Percentiles rank a stretch among this genome's conserved stretches.
Evolutionary conservation across 2,797 vertebrate species (phyloP).

Genomic region (Alectoris magna): DNA sequence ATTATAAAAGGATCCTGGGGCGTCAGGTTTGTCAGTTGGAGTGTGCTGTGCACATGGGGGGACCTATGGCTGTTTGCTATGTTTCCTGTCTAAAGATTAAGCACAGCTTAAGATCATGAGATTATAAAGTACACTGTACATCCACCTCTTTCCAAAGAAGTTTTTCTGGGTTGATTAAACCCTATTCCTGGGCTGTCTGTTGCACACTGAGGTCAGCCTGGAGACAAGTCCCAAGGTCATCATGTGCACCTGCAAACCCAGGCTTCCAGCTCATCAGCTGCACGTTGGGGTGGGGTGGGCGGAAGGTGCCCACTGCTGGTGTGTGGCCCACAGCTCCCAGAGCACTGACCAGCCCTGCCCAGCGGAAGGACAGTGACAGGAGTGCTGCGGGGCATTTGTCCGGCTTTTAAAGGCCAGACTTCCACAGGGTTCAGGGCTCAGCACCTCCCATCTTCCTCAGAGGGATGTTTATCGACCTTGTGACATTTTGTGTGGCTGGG

Average conservation of each 20-base stretch:
- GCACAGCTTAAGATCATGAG: background rate
- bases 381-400: background rate
- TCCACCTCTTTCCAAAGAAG: background rate
- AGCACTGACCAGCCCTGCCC: background rate
- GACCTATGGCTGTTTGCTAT: background rate
- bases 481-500: background rate
- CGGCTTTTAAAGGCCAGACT: background rate
- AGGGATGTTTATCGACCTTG: background rate
- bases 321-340: background rate
- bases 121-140: background rate
- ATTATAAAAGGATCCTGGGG: slow-evolving; percentile 55
- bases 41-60: background rate
- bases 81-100: background rate
- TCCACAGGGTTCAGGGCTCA: background rate
- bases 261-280: background rate
- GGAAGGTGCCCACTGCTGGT: background rate
- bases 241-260: background rate
- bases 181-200: background rate
- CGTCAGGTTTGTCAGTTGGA: slow-evolving; percentile 32
- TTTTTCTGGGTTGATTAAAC: background rate
- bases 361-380: rapidly evolving
- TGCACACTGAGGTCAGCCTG: background rate
- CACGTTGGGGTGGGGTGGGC: rapidly evolving
- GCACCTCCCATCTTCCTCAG: background rate
- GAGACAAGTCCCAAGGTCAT: background rate